Evolutionary conservation across 1,140 invertebrate species (phyloP).

Genomic region (Drosophila pseudoananassae): DNA sequence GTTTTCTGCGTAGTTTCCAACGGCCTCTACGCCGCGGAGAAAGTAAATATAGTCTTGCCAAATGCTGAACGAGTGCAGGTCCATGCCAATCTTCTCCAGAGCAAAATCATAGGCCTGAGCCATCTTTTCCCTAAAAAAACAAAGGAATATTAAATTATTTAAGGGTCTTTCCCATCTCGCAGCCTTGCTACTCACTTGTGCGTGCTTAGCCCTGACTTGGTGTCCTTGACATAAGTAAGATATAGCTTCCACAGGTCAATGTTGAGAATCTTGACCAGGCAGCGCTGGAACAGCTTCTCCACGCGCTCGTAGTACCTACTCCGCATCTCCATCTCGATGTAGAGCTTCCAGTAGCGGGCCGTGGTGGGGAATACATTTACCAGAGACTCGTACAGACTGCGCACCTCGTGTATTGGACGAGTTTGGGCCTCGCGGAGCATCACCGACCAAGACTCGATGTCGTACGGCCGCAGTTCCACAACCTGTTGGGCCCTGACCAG

Average conservation of each 20-base stretch:
- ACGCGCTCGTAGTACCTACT: conserved; percentile 98
- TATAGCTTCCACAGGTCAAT: conserved; percentile 99
- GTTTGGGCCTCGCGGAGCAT: conserved; percentile 96
- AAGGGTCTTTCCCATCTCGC: neutral
- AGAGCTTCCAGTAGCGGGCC: conserved; percentile 99
- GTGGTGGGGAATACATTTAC: conserved; percentile 97
- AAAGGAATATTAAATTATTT: neutral
- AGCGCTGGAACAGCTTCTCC: conserved; percentile 99
- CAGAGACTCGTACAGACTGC: conserved; percentile 96
- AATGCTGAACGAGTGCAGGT: conserved; percentile 97
- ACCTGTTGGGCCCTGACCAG: conserved; percentile 91
- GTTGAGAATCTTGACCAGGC: conserved; percentile 98
- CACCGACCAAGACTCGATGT: conserved; percentile 98
- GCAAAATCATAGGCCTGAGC: conserved; percentile 99
- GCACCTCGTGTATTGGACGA: conserved; percentile 95
- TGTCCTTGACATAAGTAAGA: conserved; percentile 98
- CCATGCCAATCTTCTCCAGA: conserved; percentile 99
- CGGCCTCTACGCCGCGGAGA: conserved; percentile 98
- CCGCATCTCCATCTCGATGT: conserved; percentile 99
- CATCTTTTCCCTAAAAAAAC: conserved; percentile 95
- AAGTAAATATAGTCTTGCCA: conserved; percentile 99
- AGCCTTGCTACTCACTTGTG: conserved; percentile 92
- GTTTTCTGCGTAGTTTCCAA: conserved; percentile 99
- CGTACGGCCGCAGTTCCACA: conserved; percentile 93
- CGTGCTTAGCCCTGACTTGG: conserved; percentile 95